phyloP scores from a whole-genome alignment of 2,797 vertebrate genomes.

The Labeo calbasu region DNA sequence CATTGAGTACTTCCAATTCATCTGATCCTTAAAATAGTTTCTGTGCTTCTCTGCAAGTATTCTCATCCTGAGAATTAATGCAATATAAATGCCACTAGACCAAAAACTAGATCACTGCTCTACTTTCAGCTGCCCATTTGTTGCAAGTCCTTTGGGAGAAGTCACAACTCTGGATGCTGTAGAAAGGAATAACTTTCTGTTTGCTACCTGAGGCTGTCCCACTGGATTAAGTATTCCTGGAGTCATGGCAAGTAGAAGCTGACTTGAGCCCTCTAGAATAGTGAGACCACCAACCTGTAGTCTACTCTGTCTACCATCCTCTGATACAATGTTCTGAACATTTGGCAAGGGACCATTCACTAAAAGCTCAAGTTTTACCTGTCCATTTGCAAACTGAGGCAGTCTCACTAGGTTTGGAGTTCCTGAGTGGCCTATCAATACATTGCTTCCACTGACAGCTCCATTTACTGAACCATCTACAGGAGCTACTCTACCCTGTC shows the following conservation, averaged over 20 bases:
- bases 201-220: not conserved
- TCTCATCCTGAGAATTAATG: not conserved
- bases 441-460: not conserved
- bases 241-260: not conserved
- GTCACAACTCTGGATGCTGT: not conserved
- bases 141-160: not conserved
- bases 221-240: not conserved
- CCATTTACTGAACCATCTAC: not conserved
- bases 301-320: not conserved
- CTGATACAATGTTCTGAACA: conserved; percentile 2
- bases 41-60: not conserved
- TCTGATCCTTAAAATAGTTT: not conserved
- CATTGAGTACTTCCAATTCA: not conserved
- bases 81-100: not conserved
- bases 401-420: not conserved
- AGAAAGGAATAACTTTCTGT: not conserved
- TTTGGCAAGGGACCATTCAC: not conserved
- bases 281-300: not conserved
- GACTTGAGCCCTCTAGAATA: not conserved
- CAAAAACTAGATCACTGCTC: not conserved
- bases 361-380: not conserved
- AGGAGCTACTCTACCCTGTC: not conserved
- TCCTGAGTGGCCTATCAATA: not conserved
- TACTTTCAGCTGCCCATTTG: not conserved
- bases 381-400: not conserved